phyloP scores from a whole-genome alignment of 2,113 vertebrate genomes.

The Spermophilus dauricus region DNA sequence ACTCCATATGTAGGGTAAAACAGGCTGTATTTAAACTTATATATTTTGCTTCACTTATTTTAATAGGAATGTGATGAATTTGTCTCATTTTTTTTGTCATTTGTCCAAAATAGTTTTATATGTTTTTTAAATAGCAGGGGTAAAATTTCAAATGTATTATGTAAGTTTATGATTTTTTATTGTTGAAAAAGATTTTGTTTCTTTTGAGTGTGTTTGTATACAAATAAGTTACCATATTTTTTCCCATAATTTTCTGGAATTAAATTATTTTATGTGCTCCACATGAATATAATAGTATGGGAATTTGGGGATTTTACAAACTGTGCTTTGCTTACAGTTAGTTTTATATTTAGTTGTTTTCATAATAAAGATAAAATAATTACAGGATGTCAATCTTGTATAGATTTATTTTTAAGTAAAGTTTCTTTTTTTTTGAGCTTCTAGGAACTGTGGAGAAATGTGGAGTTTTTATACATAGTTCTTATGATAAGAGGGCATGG shows the following conservation, averaged over 20 bases:
- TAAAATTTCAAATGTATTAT: constrained; percentile 48
- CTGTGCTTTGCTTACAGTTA: constrained; percentile 31
- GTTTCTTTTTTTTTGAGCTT: constrained; percentile 34
- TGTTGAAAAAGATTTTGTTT: not conserved
- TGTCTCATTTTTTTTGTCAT: constrained; percentile 45
- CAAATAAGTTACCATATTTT: not conserved
- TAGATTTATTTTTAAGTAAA: constrained; percentile 18
- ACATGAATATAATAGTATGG: not conserved
- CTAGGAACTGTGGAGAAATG: not conserved
- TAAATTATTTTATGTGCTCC: not conserved
- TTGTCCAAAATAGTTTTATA: constrained; percentile 16
- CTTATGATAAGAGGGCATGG: not conserved
- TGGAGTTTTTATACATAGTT: not conserved
- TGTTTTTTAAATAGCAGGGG: not conserved
- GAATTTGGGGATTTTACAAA: not conserved
- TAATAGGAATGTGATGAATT: not conserved
- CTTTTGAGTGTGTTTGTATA: constrained; percentile 14
- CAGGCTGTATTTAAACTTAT: not conserved
- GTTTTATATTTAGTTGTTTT: constrained; percentile 38
- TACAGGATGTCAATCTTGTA: constrained; percentile 7
- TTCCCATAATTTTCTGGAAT: not conserved
- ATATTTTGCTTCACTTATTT: constrained; percentile 5
- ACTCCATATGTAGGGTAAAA: not conserved
- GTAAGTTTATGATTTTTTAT: constrained; percentile 4
- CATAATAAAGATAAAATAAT: constrained; percentile 16